Evolutionary conservation across 2,888 invertebrate genomes (phyloP).

Genomic region (Keiferia lycopersicella): DNA sequence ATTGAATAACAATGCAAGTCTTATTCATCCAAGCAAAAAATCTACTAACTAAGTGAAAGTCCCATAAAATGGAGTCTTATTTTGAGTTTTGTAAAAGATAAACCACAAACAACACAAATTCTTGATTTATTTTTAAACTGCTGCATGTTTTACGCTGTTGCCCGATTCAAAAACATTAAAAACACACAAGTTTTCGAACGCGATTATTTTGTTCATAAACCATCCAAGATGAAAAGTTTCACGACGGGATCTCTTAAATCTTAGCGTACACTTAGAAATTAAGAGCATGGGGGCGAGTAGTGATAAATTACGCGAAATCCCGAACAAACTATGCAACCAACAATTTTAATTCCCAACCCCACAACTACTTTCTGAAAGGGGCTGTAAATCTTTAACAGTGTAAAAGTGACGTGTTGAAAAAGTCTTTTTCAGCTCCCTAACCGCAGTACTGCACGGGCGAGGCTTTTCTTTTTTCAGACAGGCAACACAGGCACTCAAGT

Average conservation of each 20-base stretch:
- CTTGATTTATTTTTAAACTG: not conserved
- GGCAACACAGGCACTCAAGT: slow-evolving; percentile 25
- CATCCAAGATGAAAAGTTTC: not conserved
- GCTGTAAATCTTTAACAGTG: slow-evolving; percentile 15
- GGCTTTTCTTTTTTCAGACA: slow-evolving; percentile 7
- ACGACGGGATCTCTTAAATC: not conserved
- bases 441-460: not conserved
- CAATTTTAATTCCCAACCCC: slow-evolving; percentile 20
- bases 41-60: no score
- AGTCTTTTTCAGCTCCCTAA: slow-evolving; percentile 16
- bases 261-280: not conserved
- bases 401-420: slow-evolving; percentile 22
- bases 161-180: not conserved
- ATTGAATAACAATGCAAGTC: no score
- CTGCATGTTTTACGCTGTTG: not conserved
- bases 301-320: slow-evolving; percentile 5
- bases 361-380: slow-evolving; percentile 9
- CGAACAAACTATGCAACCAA: slow-evolving; percentile 10
- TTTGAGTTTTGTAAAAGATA: no score
- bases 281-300: not conserved
- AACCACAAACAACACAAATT: no score
- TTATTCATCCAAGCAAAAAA: no score
- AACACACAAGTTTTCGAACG: not conserved
- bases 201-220: not conserved
- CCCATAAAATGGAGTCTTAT: no score